A percentile compares a stretch with the other conserved stretches of the same genome.
These are phyloP conservation scores for Scarus forsteni DNA, from an alignment of 2,797 vertebrate genomes.

Conservation along the genomic window DNA sequence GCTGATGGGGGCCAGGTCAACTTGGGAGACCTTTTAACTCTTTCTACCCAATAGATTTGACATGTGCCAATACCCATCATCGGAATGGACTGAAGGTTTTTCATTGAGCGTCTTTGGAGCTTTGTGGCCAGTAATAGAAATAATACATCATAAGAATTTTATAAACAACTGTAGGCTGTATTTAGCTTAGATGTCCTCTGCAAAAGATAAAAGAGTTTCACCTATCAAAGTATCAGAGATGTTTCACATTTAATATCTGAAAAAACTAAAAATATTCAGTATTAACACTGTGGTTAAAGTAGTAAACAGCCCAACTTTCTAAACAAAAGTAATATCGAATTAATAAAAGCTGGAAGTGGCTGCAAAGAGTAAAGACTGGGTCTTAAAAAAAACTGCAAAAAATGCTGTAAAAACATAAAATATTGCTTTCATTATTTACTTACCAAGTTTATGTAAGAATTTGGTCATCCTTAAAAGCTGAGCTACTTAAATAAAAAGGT, in stretches of 20 bases:
- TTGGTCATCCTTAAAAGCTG: too few relatives aligned
- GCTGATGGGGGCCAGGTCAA: constrained; percentile 65
- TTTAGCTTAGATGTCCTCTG: constrained; percentile 19
- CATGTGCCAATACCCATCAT: constrained; percentile 32
- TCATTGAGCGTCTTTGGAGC: constrained; percentile 13
- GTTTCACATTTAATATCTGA: not conserved
- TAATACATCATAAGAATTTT: constrained; percentile 32
- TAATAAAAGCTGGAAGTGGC: constrained; percentile 2
- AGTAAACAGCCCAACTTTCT: not conserved
- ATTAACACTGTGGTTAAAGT: not conserved
- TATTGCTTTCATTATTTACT: too few relatives aligned
- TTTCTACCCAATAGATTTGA: constrained; percentile 32
- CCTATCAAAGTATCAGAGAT: not conserved
- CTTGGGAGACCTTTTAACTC: constrained; percentile 62
- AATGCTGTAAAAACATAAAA: too few relatives aligned
- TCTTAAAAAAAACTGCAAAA: too few relatives aligned
- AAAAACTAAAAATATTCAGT: not conserved
- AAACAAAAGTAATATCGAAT: not conserved
- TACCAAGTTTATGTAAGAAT: too few relatives aligned
- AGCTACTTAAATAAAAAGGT: too few relatives aligned
- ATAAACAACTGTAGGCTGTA: not conserved
- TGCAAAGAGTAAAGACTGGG: constrained; percentile 39
- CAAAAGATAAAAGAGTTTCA: not conserved
- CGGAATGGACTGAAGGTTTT: constrained; percentile 26
- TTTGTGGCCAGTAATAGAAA: constrained; percentile 33